Evolutionary conservation across 2,888 invertebrate species (phyloP).

Genomic region (Marasmarcha lunaedactyla): DNA sequence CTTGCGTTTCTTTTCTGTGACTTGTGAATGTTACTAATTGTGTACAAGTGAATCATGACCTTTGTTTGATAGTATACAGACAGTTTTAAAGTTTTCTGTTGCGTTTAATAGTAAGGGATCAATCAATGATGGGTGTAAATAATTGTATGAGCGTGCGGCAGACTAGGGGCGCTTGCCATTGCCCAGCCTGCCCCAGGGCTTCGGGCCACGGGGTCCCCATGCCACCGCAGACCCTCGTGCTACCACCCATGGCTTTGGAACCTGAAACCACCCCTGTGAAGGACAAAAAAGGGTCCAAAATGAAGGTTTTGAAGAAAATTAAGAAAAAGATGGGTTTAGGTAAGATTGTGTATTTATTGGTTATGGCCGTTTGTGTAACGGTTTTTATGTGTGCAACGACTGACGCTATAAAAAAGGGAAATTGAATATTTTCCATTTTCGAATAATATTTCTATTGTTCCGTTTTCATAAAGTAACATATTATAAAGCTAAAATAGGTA

Average conservation of each 20-base stretch:
- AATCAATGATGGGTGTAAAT: constrained; percentile 64
- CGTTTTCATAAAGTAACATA: no score
- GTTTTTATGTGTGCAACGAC: constrained; percentile 75
- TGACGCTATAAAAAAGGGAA: constrained; percentile 23
- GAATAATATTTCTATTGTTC: no score
- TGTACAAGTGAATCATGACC: constrained; percentile 1
- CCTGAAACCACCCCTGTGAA: constrained; percentile 57
- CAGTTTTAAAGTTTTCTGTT: constrained; percentile 3
- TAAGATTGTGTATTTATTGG: constrained; percentile 53
- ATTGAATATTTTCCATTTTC: constrained; percentile 1
- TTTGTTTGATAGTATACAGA: neutral
- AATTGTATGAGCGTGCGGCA: constrained; percentile 70
- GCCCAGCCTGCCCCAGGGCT: constrained; percentile 61
- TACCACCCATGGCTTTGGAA: constrained; percentile 59
- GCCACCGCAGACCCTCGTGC: constrained; percentile 56
- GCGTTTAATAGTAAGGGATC: neutral
- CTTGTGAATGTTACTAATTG: neutral
- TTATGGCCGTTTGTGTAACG: constrained; percentile 10
- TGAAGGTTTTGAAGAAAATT: constrained; percentile 91
- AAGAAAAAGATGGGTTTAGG: constrained; percentile 90
- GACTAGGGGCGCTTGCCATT: constrained; percentile 68
- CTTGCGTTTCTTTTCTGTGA: constrained; percentile 1
- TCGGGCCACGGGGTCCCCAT: constrained; percentile 41
- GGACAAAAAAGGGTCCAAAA: constrained; percentile 73
- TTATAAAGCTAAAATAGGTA: no score